phyloP scores from a whole-genome alignment of 2,113 vertebrate species.

The Tragulus kanchil region DNA sequence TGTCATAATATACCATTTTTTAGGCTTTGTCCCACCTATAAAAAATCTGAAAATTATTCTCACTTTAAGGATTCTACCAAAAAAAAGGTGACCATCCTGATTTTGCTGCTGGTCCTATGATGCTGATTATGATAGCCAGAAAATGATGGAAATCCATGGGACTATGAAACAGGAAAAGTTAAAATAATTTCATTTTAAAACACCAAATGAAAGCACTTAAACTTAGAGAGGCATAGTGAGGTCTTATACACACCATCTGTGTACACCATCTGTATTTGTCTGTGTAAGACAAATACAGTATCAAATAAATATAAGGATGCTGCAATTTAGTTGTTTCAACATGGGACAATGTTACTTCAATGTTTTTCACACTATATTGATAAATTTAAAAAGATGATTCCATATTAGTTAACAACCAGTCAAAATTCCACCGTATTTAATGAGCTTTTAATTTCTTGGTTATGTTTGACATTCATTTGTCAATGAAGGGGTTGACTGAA shows the following conservation, averaged over 20 bases:
- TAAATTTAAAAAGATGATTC: background rate
- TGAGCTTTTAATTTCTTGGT: background rate
- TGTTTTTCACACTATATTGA: background rate
- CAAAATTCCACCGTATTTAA: background rate
- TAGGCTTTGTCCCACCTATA: background rate
- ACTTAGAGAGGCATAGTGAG: background rate
- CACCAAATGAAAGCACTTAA: constrained; percentile 11
- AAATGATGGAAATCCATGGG: background rate
- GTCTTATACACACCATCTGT: background rate
- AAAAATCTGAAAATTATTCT: constrained; percentile 5
- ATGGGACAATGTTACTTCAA: background rate
- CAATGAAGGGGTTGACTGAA: background rate
- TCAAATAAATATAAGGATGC: background rate
- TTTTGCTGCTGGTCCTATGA: background rate
- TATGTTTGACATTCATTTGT: background rate
- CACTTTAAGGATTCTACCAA: background rate
- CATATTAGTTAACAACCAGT: background rate
- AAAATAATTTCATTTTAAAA: background rate
- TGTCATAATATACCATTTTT: background rate
- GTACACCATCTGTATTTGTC: too few species aligned
- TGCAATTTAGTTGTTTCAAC: background rate
- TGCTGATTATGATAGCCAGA: background rate
- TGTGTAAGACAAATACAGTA: background rate
- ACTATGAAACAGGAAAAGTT: background rate
- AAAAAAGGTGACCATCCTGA: background rate